A percentile compares a stretch with the other conserved stretches of the same genome.
Evolutionary conservation across 2,888 invertebrate genomes (phyloP).

Genomic region (Hermaeophaga mercurialis): DNA sequence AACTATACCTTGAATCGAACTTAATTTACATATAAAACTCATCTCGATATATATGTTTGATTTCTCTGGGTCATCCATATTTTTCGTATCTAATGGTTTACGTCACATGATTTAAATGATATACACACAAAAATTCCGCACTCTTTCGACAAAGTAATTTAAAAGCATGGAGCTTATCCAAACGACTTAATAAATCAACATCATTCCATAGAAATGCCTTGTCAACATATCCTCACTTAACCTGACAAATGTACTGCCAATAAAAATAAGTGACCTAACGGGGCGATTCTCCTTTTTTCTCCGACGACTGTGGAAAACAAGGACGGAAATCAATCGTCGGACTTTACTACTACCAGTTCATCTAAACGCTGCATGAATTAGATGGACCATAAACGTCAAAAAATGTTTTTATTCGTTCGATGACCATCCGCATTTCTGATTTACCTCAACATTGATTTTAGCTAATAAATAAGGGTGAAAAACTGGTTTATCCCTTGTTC

Average conservation of each 20-base stretch:
- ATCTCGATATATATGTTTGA: no score
- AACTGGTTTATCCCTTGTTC: conserved; percentile 48
- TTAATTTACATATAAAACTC: no score
- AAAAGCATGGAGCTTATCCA: conserved; percentile 1
- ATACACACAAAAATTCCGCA: no score
- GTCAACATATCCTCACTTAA: conserved; percentile 47
- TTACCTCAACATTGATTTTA: conserved; percentile 55
- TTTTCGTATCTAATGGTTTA: no score
- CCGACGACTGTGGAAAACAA: conserved; percentile 1
- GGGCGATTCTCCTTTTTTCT: conserved; percentile 2
- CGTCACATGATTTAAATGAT: no score
- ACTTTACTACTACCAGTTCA: conserved; percentile 2
- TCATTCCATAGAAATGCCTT: conserved; percentile 46
- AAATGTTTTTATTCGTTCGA: conserved; percentile 40
- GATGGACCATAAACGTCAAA: conserved; percentile 54
- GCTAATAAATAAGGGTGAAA: conserved; percentile 55
- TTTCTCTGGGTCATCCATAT: no score
- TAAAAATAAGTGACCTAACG: conserved; percentile 33
- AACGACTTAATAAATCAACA: conserved; percentile 26
- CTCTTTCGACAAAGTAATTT: conserved; percentile 1
- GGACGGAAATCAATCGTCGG: conserved; percentile 10
- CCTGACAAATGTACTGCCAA: conserved; percentile 45
- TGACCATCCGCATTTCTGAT: conserved; percentile 43
- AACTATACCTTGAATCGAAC: no score
- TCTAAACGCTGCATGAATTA: conserved; percentile 50